These are phyloP conservation scores for Nyctereutes procyonoides DNA, from an alignment of 2,113 vertebrate genomes.

Conservation along the genomic window DNA sequence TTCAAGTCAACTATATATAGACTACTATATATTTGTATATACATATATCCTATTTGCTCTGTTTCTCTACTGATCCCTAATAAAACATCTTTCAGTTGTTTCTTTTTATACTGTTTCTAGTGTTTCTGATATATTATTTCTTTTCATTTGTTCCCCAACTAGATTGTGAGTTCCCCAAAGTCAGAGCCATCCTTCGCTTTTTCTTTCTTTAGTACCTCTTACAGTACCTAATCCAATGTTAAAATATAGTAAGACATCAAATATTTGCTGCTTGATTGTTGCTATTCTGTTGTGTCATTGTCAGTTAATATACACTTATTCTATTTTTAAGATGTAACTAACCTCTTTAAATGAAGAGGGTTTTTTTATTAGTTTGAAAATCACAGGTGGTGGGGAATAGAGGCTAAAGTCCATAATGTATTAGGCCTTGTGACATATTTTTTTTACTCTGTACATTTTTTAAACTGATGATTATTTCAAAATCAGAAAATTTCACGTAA, in stretches of 20 bases:
- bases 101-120: background rate
- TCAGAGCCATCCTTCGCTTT: background rate
- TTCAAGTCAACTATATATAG: background rate
- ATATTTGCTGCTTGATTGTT: background rate
- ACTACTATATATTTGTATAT: background rate
- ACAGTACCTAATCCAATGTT: background rate
- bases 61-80: background rate
- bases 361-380: background rate
- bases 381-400: background rate
- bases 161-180: background rate
- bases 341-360: background rate
- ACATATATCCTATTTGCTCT: background rate
- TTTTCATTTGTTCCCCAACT: background rate
- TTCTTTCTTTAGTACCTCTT: background rate
- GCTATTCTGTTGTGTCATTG: background rate
- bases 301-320: background rate
- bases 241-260: background rate
- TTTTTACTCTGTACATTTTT: background rate
- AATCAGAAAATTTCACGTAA: conserved; percentile 19
- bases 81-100: background rate
- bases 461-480: background rate
- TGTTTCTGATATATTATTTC: background rate
- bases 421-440: background rate
- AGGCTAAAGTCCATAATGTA: background rate
- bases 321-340: background rate